Evolutionary conservation across 2,113 vertebrate genomes (phyloP), one percentile per base, ranked within the genome.

Genomic region (Egretta garzetta): DNA sequence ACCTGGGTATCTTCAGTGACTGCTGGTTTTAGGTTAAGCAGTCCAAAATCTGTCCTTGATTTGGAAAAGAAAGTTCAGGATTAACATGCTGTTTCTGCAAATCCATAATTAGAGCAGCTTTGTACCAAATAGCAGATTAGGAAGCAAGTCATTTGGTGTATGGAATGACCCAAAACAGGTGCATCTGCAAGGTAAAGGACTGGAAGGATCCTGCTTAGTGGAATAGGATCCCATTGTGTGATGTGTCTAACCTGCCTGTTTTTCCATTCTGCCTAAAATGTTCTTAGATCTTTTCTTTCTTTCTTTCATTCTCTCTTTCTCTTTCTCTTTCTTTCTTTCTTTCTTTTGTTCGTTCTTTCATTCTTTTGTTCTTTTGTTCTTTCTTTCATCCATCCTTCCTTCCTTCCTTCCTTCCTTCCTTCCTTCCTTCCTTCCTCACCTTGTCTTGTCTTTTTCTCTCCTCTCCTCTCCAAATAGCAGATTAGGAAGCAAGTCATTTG

Each of bases 11-110:
- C 53, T 93, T 70, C 45, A 50, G 5, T 56, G 63, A 71, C 41
- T 75, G 59, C 56, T 88, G 58, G 5, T 90, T 93, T 92, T 80
- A 87, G 72, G 60, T 88, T 82, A 96, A 56, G 79, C 52, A 60
- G 41, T 56, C 22, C 62, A 64, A 87, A 82, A 56, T 66, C 23
- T 32, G 45, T 35, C 32, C 9, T n/a, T 43, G n/a, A 62, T 80
- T 56, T 67, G 37, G 59, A 60, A 94, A 95, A 64, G 9, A n/a
- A 59, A 53, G 35, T 30, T 68, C n/a, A 64, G 50, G 47, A 63
- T 80, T 72, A 45, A 28, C 10, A 28, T 22, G 33, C 22, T 70
- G 23, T 80, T 85, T 87, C 63, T 80, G 15, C 28, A 83, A 85
- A 92, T 75, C 63, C 62, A 28, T 88, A 87, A 73, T 60, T 19